phyloP scores from a whole-genome alignment of 1,140 invertebrate species.

The Dufourea novaeangliae region DNA sequence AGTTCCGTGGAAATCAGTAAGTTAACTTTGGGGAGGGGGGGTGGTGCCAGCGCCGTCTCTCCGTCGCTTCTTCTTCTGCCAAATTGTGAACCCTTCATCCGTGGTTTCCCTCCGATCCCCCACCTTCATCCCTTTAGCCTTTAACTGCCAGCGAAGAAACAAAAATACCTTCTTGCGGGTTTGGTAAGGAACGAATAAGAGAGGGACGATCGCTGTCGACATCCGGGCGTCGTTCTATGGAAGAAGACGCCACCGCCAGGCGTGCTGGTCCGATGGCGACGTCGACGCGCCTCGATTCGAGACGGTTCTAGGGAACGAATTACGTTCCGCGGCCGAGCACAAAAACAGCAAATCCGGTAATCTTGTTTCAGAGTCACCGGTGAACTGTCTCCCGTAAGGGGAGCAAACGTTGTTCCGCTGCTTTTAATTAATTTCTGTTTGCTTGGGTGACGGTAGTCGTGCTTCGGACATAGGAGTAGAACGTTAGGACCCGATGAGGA shows the following conservation, averaged over 20 bases:
- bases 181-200: constrained; percentile 6
- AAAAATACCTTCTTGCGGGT: constrained; percentile 54
- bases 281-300: constrained; percentile 66
- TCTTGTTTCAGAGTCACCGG: constrained; percentile 66
- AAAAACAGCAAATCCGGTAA: constrained; percentile 72
- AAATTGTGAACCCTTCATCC: constrained; percentile 59
- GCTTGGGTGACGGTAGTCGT: constrained; percentile 51
- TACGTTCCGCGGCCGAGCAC: constrained; percentile 61
- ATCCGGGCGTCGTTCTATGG: constrained; percentile 61
- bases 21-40: too few relatives aligned
- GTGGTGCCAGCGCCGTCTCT: constrained; percentile 28
- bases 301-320: constrained; percentile 69
- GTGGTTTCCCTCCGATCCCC: background rate
- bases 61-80: constrained; percentile 65
- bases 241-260: constrained; percentile 13
- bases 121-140: background rate
- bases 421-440: constrained; percentile 75
- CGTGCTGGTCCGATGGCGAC: constrained; percentile 8
- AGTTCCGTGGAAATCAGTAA: constrained; percentile 70
- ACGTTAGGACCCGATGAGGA: constrained; percentile 8
- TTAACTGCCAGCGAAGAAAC: constrained; percentile 51
- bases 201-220: constrained; percentile 53
- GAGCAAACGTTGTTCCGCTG: constrained; percentile 64
- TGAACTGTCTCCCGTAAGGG: constrained; percentile 61
- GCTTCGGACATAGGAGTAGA: background rate